Evolutionary conservation across 2,888 invertebrate genomes (phyloP).

Genomic region (Xylophagus ater): DNA sequence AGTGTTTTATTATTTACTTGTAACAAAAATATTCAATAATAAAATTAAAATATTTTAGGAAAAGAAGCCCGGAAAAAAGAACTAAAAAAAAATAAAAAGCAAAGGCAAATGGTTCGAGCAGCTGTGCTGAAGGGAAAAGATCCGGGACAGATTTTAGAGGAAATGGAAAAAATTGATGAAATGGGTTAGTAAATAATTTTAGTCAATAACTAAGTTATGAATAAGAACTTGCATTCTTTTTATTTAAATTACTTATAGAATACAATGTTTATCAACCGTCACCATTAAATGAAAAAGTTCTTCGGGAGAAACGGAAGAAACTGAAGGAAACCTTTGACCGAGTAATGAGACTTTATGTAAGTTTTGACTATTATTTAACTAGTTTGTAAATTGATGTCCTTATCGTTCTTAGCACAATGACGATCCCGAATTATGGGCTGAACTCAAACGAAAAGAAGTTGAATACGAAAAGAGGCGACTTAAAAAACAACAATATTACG

Average conservation of each 20-base stretch:
- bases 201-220: not conserved
- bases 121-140: conserved; percentile 97
- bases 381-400: not conserved
- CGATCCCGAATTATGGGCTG: conserved; percentile 87
- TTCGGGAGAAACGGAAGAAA: conserved; percentile 93
- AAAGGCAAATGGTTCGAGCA: conserved; percentile 88
- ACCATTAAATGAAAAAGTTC: conserved; percentile 89
- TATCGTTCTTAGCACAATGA: conserved; percentile 69
- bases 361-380: conserved; percentile 33
- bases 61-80: conserved; percentile 97
- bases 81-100: conserved; percentile 95
- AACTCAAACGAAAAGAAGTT: conserved; percentile 77
- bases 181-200: conserved; percentile 58
- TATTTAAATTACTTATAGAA: conserved; percentile 47
- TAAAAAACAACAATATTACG: conserved; percentile 82
- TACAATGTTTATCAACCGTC: conserved; percentile 92
- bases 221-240: not conserved
- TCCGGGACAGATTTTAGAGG: conserved; percentile 86
- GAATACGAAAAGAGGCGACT: conserved; percentile 86
- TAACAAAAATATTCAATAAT: conserved; percentile 14
- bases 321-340: conserved; percentile 89
- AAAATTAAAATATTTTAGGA: conserved; percentile 43
- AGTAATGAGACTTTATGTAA: conserved; percentile 90
- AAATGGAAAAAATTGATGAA: conserved; percentile 95
- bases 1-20: conserved; percentile 41